These are phyloP conservation scores for Chloroceryle amazona DNA, from an alignment of 2,797 vertebrate species.

Conservation along the genomic window DNA sequence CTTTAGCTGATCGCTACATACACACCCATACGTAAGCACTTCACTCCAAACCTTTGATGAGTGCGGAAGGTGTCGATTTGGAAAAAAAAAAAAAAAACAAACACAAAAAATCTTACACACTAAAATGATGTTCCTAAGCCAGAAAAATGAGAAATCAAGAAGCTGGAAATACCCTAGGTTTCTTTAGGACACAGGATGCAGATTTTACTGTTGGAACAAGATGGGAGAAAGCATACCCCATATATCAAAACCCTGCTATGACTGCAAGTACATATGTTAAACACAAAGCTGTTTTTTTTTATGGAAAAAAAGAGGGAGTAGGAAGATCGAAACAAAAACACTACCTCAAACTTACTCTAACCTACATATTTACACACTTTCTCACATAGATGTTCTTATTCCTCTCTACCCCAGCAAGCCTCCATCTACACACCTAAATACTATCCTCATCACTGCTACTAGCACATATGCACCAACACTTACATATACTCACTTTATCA, in stretches of 20 bases:
- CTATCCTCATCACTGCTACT: not conserved
- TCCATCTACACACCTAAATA: not conserved
- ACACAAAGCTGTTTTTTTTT: not conserved
- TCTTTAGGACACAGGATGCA: not conserved
- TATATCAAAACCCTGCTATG: not conserved
- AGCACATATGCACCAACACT: not conserved
- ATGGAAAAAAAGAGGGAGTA: not conserved
- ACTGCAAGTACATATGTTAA: not conserved
- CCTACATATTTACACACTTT: not conserved
- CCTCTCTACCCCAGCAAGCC: not conserved
- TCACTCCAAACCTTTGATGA: not conserved
- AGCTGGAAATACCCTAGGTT: not conserved
- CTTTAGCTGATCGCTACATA: not conserved
- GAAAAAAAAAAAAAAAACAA: not conserved
- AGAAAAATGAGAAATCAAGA: not conserved
- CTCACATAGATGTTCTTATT: not conserved
- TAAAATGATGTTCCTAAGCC: not conserved
- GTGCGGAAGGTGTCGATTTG: not conserved
- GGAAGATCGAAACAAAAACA: conserved; percentile 46
- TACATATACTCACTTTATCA: not conserved
- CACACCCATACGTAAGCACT: not conserved
- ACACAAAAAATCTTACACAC: not conserved
- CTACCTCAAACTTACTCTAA: conserved; percentile 6
- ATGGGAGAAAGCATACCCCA: not conserved
- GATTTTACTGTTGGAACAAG: not conserved